Evolutionary conservation across 2,113 vertebrate species (phyloP).

Genomic region (Trogon surrucura): DNA sequence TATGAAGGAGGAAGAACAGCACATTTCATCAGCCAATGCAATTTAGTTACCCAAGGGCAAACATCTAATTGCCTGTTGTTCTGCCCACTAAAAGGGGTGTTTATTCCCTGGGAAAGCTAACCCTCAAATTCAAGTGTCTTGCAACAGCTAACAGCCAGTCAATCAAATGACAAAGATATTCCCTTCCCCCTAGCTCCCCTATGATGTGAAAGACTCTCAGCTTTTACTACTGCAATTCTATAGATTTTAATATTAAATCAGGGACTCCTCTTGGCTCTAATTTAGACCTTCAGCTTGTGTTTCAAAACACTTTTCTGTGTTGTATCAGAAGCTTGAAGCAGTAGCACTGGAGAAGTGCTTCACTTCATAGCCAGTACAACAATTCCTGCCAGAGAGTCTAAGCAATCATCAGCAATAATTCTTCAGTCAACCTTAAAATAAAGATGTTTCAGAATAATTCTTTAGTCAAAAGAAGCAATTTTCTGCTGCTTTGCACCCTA

Average conservation of each 20-base stretch:
- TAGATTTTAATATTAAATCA: background rate
- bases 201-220: background rate
- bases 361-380: background rate
- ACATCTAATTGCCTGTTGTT: background rate
- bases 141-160: background rate
- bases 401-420: background rate
- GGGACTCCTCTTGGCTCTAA: background rate
- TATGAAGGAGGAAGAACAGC: background rate
- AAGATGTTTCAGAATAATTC: background rate
- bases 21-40: background rate
- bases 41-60: background rate
- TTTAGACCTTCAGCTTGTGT: background rate
- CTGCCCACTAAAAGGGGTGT: background rate
- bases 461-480: background rate
- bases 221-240: background rate
- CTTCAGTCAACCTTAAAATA: background rate
- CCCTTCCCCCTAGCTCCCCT: background rate
- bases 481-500: background rate
- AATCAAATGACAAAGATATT: background rate
- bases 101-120: background rate
- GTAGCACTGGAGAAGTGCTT: background rate
- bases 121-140: background rate
- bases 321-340: background rate
- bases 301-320: background rate
- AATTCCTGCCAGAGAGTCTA: background rate